phyloP scores from a whole-genome alignment of 2,113 vertebrate genomes.

The Phylloscopus trochiloides region DNA sequence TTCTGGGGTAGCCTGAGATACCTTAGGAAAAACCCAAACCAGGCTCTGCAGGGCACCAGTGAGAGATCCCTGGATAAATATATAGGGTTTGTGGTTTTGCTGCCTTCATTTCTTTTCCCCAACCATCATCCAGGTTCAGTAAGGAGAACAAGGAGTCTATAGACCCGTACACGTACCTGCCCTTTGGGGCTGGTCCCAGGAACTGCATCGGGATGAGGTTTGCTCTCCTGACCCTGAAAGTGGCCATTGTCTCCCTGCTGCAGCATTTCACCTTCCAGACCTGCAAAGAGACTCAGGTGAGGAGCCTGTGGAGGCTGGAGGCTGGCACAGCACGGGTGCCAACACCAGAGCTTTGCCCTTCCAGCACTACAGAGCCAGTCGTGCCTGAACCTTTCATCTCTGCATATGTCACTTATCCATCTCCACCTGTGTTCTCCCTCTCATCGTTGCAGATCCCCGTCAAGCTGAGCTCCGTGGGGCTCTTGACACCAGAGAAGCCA shows the following conservation, averaged over 20 bases:
- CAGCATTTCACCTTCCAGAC: conserved; percentile 78
- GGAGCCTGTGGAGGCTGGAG: neutral
- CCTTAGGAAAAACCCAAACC: neutral
- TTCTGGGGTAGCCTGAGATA: neutral
- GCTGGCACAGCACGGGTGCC: accelerated
- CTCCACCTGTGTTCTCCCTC: neutral
- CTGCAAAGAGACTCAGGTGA: conserved; percentile 84
- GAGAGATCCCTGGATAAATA: neutral
- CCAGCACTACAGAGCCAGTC: accelerated
- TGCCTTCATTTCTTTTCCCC: neutral
- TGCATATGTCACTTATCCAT: neutral
- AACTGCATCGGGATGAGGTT: conserved; percentile 88
- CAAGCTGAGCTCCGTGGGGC: conserved; percentile 60
- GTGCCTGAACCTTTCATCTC: neutral
- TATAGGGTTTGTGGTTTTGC: accelerated
- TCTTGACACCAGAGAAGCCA: conserved; percentile 73
- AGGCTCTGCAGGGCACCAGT: neutral
- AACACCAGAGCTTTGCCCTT: accelerated
- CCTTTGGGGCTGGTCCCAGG: conserved; percentile 84
- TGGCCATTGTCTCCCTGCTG: conserved; percentile 67
- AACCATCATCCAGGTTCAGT: conserved; percentile 74
- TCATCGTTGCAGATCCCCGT: conserved; percentile 73
- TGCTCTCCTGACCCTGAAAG: conserved; percentile 78
- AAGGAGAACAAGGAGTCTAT: conserved; percentile 76
- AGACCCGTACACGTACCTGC: conserved; percentile 76